Evolutionary conservation across 2,888 invertebrate genomes (phyloP), one percentile per base, ranked within the genome.

Genomic region (Cryptus armator): DNA sequence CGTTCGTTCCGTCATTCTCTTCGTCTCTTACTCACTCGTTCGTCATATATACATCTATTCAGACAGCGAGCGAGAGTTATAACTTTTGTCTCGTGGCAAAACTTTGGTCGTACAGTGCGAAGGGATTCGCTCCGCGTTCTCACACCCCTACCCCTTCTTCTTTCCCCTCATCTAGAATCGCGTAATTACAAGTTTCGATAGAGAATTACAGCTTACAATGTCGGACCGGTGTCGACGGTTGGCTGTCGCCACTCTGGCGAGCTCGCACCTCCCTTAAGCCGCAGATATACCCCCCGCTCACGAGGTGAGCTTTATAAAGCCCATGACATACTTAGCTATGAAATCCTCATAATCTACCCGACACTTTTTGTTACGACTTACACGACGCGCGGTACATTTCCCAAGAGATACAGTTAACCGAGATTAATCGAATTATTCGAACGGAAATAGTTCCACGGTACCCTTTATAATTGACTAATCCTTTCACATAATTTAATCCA

Each of bases 71-170:
- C 48, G 32, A 48, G 74, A 70, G 48, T 59, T 77, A 19, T 9
- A 44, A 86, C 75, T 81, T 78, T 84, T 71, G 81, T 84, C 72
- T 76, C 56, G 19, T n/a, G 44, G 48, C 67, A 75, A 86, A 86
- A 86, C 81, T 81, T 87, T 81, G 80, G 56, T 79, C 81, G 86
- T 24, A 24, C 59, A 66, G 83, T 74, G 82, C 81, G 83, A 87
- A 86, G 86, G 86, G 62, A 62, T 32, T 14, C 29, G 32, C 14
- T 12, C 83, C 82, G 85, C 56, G 79, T 48, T 70, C 56, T 83
- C 70, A 56, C 64, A 68, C 72, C 62, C 75, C 46, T 16, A 68
- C 81, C 67, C 70, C 10, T 46, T 77, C 59, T 48, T 62, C 56
- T 48, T 10, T 3, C 16, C n/a, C 62, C 10, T 37, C 19, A 16